A percentile compares a stretch with the other conserved stretches of the same genome.
These are phyloP conservation scores for Drosophila mimetica DNA, from an alignment of 2,888 invertebrate species.

Conservation along the genomic window DNA sequence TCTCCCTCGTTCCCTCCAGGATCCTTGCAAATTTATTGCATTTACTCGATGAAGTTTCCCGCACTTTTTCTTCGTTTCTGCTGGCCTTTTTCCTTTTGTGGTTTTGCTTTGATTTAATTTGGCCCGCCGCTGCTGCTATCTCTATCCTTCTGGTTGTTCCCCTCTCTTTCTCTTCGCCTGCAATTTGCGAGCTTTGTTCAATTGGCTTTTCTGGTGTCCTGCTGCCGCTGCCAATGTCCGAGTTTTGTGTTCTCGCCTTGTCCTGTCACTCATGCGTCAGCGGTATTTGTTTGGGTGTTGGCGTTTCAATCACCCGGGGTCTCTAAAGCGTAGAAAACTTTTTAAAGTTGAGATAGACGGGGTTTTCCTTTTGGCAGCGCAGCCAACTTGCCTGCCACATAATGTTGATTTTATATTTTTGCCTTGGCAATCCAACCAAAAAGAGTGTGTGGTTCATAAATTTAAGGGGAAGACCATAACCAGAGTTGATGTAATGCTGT, in stretches of 20 bases:
- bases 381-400: slow-evolving; percentile 25
- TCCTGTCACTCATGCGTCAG: slow-evolving; percentile 51
- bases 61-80: slow-evolving; percentile 20
- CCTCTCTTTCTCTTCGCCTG: slow-evolving; percentile 1
- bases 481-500: slow-evolving; percentile 9
- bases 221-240: slow-evolving; percentile 33
- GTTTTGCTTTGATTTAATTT: slow-evolving; percentile 77
- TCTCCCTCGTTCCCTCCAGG: background rate
- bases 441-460: slow-evolving; percentile 7
- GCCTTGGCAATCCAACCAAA: background rate
- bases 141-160: slow-evolving; percentile 14
- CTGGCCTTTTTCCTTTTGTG: slow-evolving; percentile 46
- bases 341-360: slow-evolving; percentile 24
- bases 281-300: slow-evolving; percentile 35
- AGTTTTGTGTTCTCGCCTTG: slow-evolving; percentile 36
- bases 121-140: slow-evolving; percentile 47
- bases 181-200: slow-evolving; percentile 50
- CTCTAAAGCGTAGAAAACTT: slow-evolving; percentile 9
- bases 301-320: slow-evolving; percentile 23
- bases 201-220: slow-evolving; percentile 47
- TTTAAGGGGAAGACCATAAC: slow-evolving; percentile 3
- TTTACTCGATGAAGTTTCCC: slow-evolving; percentile 26
- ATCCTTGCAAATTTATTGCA: slow-evolving; percentile 41
- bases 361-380: background rate
- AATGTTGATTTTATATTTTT: slow-evolving; percentile 11